Conservation (phyloP, 2,113 vertebrate genomes). For the Syngnathoides biaculeatus region DNA sequence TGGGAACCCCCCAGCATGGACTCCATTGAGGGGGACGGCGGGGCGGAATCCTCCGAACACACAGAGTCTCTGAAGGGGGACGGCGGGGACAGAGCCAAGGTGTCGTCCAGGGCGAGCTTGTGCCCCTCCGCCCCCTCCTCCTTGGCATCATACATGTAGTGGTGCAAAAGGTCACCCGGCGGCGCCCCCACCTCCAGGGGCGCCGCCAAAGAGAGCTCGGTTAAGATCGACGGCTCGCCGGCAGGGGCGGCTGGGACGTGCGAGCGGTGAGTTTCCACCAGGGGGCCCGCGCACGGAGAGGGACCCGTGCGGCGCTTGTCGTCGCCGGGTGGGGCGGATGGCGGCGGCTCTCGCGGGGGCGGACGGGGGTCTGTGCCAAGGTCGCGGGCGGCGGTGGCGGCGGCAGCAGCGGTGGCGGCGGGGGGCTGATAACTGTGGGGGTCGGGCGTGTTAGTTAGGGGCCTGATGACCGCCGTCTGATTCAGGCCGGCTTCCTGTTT, state of each 20-base stretch:
- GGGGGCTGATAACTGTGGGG: constrained; percentile 67
- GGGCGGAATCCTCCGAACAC: constrained; percentile 80
- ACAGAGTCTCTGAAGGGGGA: constrained; percentile 96
- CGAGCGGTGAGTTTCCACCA: constrained; percentile 76
- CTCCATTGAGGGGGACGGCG: constrained; percentile 80
- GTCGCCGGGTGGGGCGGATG: constrained; percentile 84
- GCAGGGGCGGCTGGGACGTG: constrained; percentile 72
- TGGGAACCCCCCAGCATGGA: constrained; percentile 79
- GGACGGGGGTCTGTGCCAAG: constrained; percentile 83
- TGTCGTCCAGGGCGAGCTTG: constrained; percentile 82
- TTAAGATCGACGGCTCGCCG: constrained; percentile 52
- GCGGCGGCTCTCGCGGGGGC: constrained; percentile 79
- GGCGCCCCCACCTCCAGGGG: constrained; percentile 55
- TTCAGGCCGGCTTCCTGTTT: constrained; percentile 92
- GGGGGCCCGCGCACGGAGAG: constrained; percentile 69
- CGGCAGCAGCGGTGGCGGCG: constrained; percentile 64
- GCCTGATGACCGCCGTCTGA: constrained; percentile 99
- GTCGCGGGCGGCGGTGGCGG: constrained; percentile 61
- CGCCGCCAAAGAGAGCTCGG: constrained; percentile 65
- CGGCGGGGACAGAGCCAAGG: constrained; percentile 85
- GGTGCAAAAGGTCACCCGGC: constrained; percentile 82
- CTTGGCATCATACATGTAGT: constrained; percentile 81
- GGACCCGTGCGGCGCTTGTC: constrained; percentile 65
- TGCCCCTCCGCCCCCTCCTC: constrained; percentile 65
- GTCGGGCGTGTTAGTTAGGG: constrained; percentile 92